A percentile compares a stretch with the other conserved stretches of the same genome.
phyloP scores from a whole-genome alignment of 1,140 invertebrate species.

The Scaptomyza pallida region DNA sequence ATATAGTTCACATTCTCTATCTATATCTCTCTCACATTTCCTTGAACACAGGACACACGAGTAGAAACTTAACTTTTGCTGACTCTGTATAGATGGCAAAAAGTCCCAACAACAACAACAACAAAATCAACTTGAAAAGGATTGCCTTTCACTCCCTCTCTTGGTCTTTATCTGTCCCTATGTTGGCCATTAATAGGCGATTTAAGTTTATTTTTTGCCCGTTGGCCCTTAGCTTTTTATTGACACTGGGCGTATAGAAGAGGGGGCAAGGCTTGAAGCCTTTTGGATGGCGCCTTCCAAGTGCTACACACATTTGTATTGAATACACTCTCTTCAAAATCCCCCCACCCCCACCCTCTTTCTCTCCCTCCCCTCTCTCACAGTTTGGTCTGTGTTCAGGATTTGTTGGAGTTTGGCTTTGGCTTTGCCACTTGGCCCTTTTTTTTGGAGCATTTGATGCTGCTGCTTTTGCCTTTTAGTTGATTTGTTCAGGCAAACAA shows the following conservation, averaged over 20 bases:
- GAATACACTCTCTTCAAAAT: constrained; percentile 4
- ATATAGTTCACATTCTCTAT: too few relatives aligned
- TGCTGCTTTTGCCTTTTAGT: constrained; percentile 53
- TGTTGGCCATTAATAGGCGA: constrained; percentile 68
- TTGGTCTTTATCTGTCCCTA: background rate
- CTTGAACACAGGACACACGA: constrained; percentile 36
- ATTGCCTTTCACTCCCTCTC: background rate
- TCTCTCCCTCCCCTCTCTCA: background rate
- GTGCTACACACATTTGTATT: constrained; percentile 30
- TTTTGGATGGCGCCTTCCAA: constrained; percentile 26
- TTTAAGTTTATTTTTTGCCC: constrained; percentile 78
- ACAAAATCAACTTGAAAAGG: constrained; percentile 31
- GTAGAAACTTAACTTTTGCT: constrained; percentile 72
- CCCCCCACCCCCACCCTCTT: background rate
- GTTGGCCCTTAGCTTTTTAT: constrained; percentile 64
- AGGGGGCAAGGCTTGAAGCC: background rate
- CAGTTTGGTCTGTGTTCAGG: constrained; percentile 12
- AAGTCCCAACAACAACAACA: constrained; percentile 19
- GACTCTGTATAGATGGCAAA: constrained; percentile 47
- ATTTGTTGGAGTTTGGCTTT: constrained; percentile 48
- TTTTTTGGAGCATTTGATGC: too few relatives aligned
- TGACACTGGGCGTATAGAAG: constrained; percentile 43
- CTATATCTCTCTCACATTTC: constrained; percentile 36
- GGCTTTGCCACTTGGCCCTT: constrained; percentile 51
- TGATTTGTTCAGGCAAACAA: constrained; percentile 78